Percentiles rank a stretch among this genome's conserved stretches.
These are phyloP conservation scores for Lycaon pictus DNA, from an alignment of 2,113 vertebrate genomes.

Conservation along the genomic window DNA sequence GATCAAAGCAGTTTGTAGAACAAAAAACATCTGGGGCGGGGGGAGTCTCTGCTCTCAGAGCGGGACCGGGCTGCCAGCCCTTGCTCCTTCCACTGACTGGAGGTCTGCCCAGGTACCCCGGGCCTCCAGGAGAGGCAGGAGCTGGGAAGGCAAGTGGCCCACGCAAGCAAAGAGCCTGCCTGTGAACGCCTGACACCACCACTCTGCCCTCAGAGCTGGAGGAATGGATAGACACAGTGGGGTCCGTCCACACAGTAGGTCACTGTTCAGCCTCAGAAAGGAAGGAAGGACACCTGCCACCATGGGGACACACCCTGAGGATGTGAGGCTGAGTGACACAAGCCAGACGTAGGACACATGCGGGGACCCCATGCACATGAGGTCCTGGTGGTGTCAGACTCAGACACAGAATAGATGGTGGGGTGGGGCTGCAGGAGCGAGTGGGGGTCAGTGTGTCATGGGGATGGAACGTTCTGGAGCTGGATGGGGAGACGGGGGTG, in stretches of 20 bases:
- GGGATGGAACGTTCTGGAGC: neutral
- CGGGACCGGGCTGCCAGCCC: neutral
- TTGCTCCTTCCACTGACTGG: neutral
- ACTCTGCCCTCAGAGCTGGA: neutral
- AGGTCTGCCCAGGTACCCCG: neutral
- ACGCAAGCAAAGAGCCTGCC: neutral
- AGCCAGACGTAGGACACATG: neutral
- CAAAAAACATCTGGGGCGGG: neutral
- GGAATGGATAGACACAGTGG: neutral
- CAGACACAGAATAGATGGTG: fast-evolving
- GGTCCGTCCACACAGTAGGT: neutral
- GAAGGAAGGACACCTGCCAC: neutral
- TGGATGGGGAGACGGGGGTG: fast-evolving
- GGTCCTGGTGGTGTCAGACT: neutral
- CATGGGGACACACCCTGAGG: too few relatives aligned
- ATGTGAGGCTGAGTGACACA: neutral
- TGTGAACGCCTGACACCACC: neutral
- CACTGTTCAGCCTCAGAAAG: neutral
- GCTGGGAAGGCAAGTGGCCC: neutral
- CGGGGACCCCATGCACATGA: neutral
- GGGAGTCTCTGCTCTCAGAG: neutral
- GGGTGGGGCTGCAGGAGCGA: fast-evolving
- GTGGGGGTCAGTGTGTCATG: neutral
- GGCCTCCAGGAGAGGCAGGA: neutral
- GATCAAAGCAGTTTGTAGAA: neutral